These are phyloP conservation scores for Brachionus paranguensis DNA, from an alignment of 1,140 invertebrate species.

Conservation along the genomic window DNA sequence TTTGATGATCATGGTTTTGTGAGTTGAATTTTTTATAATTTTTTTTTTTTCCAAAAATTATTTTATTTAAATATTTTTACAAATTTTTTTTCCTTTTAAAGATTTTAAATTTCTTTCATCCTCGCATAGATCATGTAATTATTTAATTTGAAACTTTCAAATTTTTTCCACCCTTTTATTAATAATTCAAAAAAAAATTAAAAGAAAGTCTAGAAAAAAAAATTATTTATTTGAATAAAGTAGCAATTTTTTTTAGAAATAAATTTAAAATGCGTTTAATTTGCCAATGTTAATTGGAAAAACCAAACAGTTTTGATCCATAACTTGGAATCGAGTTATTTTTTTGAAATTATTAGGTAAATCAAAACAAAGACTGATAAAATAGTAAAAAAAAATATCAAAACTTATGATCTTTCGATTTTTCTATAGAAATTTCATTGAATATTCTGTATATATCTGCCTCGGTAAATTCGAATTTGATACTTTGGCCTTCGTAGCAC, in stretches of 20 bases:
- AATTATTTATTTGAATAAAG: not conserved
- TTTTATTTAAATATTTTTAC: no score
- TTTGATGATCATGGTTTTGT: no score
- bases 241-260: not conserved
- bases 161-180: no score
- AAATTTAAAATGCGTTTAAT: not conserved
- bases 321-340: not conserved
- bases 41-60: no score
- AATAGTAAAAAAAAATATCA: not conserved
- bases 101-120: no score
- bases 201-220: no score
- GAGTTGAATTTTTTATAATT: no score
- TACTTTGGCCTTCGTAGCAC: slow-evolving; percentile 92
- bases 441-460: slow-evolving; percentile 91
- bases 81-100: no score
- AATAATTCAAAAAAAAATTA: not conserved
- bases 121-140: no score
- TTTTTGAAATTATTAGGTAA: not conserved
- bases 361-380: not conserved
- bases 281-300: not conserved
- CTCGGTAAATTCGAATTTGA: slow-evolving; percentile 89
- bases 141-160: no score
- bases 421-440: slow-evolving; percentile 77
- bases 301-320: not conserved
- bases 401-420: not conserved